Conservation (phyloP, 2,888 invertebrate species). For the Baccha elongata region DNA sequence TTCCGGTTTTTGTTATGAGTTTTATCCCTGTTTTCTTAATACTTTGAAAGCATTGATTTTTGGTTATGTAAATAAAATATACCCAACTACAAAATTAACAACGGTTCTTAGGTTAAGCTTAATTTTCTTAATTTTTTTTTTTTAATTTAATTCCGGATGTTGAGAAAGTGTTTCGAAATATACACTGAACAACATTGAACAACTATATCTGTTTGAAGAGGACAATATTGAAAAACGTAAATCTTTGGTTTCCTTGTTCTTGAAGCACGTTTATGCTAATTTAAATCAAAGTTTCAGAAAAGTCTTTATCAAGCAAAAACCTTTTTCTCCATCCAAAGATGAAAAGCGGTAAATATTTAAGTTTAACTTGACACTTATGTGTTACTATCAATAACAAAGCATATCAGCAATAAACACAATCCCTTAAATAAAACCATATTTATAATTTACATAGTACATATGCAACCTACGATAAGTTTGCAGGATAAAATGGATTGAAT, state of each 20-base stretch:
- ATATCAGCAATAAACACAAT: not conserved
- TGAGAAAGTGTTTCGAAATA: not conserved
- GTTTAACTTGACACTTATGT: not conserved
- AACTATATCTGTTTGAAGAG: conserved; percentile 17
- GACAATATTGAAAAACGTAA: not conserved
- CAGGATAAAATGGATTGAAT: conserved; percentile 31
- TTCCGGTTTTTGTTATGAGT: not conserved
- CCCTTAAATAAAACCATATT: too few species aligned
- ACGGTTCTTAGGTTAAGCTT: too few species aligned
- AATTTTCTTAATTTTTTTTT: too few species aligned
- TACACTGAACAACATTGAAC: not conserved
- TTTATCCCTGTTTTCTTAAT: not conserved
- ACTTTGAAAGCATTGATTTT: not conserved
- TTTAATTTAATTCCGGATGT: too few species aligned
- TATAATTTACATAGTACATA: too few species aligned
- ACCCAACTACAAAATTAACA: too few species aligned
- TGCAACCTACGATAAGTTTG: not conserved
- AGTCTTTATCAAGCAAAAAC: not conserved
- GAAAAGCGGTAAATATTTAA: not conserved
- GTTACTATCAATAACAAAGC: not conserved
- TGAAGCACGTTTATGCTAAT: conserved; percentile 21
- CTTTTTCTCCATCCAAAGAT: not conserved
- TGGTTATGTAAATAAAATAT: too few species aligned
- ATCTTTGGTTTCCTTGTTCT: not conserved
- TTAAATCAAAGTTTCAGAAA: not conserved